Conservation (phyloP, 2,888 invertebrate species). For the Phorcus lineatus region DNA sequence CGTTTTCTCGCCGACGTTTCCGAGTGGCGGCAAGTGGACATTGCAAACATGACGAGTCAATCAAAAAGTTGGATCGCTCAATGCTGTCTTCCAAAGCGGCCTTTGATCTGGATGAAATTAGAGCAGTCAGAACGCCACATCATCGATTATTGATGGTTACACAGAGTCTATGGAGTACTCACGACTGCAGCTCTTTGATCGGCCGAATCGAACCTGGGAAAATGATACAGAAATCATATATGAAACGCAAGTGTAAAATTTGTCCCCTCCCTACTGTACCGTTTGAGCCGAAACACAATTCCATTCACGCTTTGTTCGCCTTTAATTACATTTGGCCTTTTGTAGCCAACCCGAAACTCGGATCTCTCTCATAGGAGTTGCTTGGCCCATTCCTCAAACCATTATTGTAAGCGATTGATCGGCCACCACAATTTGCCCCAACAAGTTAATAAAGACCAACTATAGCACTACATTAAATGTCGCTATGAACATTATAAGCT, state of each 20-base stretch:
- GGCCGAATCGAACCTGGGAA: background rate
- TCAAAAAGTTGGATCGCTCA: background rate
- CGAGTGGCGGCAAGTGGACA: background rate
- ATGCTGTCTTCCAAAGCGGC: background rate
- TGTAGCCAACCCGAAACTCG: background rate
- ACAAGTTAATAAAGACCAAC: background rate
- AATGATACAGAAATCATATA: constrained; percentile 17
- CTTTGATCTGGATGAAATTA: constrained; percentile 17
- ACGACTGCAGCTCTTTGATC: background rate
- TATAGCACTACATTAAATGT: too few species aligned
- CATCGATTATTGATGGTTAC: background rate
- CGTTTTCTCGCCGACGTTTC: background rate
- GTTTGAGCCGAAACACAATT: too few species aligned
- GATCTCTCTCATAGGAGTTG: too few species aligned
- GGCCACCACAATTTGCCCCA: background rate
- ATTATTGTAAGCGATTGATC: background rate
- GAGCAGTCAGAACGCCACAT: background rate
- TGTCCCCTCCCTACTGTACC: background rate
- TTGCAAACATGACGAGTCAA: constrained; percentile 5
- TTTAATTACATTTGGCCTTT: background rate
- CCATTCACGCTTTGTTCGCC: background rate
- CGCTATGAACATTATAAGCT: too few species aligned
- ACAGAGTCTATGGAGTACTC: background rate
- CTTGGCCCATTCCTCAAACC: background rate
- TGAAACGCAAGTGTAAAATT: background rate